A percentile compares a stretch with the other conserved stretches of the same genome.
These are phyloP conservation scores for Schizopygopsis pylzovi DNA, from an alignment of 2,797 vertebrate genomes.

Conservation along the genomic window DNA sequence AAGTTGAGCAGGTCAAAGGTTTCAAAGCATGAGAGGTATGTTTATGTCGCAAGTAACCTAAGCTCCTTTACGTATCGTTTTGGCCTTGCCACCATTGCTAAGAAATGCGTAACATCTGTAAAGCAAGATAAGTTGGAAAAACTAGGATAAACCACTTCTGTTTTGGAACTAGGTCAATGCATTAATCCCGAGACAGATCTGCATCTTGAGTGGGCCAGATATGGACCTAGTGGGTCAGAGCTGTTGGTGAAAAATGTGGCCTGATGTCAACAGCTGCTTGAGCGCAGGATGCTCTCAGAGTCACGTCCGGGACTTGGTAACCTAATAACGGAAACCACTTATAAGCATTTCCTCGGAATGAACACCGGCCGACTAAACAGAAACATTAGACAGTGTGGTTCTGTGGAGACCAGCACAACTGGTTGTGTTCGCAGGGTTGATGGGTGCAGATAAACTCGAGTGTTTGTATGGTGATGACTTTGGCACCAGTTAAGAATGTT, in stretches of 20 bases:
- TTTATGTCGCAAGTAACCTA: conserved; percentile 21
- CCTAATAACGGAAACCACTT: conserved; percentile 18
- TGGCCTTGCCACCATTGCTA: neutral
- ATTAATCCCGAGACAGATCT: conserved; percentile 43
- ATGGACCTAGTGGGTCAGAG: conserved; percentile 24
- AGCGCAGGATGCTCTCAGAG: neutral
- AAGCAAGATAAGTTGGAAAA: conserved; percentile 37
- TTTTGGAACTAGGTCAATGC: conserved; percentile 48
- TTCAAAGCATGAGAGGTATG: conserved; percentile 22
- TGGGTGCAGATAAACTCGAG: conserved; percentile 40
- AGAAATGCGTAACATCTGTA: conserved; percentile 17
- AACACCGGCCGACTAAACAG: neutral
- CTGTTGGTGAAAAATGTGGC: conserved; percentile 17
- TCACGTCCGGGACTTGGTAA: conserved; percentile 24
- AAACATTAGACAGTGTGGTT: conserved; percentile 9
- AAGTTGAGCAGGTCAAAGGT: conserved; percentile 44
- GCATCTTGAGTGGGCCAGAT: conserved; percentile 43
- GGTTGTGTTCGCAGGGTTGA: neutral
- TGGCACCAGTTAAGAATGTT: conserved; percentile 9
- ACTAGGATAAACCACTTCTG: conserved; percentile 54
- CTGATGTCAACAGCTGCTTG: conserved; percentile 44
- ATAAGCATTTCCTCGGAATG: neutral
- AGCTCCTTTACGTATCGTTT: neutral
- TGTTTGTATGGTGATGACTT: conserved; percentile 29
- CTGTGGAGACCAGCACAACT: neutral